These are phyloP conservation scores for Panulirus ornatus DNA, from an alignment of 1,140 invertebrate genomes.

Conservation along the genomic window DNA sequence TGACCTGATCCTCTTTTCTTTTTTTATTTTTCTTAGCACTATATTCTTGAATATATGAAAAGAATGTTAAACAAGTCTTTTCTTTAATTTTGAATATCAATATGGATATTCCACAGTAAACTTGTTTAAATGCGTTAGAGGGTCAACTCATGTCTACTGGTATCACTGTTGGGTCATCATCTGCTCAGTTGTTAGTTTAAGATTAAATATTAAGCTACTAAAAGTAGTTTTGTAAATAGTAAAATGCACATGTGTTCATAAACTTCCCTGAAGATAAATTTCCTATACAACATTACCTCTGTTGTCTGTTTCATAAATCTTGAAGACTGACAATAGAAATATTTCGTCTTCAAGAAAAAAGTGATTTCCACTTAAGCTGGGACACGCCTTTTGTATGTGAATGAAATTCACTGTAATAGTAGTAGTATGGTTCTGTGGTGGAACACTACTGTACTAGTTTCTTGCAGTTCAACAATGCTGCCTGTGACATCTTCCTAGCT, in stretches of 20 bases:
- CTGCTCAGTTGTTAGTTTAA: constrained; percentile 16
- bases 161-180: background rate
- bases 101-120: too few relatives aligned
- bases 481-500: background rate
- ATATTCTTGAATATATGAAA: too few relatives aligned
- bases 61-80: too few relatives aligned
- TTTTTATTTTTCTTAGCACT: background rate
- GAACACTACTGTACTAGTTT: background rate
- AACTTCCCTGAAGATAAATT: background rate
- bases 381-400: constrained; percentile 1
- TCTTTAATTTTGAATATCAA: too few relatives aligned
- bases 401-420: background rate
- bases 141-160: background rate
- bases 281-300: background rate
- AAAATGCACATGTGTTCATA: background rate
- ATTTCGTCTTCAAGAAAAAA: background rate
- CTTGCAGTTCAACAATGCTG: background rate
- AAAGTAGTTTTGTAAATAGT: background rate
- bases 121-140: background rate
- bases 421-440: background rate
- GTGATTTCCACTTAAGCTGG: background rate
- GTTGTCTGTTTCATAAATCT: background rate
- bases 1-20: background rate
- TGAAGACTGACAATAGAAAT: background rate
- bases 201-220: background rate